phyloP scores from a whole-genome alignment of 1,140 invertebrate species.

The Apis dorsata region DNA sequence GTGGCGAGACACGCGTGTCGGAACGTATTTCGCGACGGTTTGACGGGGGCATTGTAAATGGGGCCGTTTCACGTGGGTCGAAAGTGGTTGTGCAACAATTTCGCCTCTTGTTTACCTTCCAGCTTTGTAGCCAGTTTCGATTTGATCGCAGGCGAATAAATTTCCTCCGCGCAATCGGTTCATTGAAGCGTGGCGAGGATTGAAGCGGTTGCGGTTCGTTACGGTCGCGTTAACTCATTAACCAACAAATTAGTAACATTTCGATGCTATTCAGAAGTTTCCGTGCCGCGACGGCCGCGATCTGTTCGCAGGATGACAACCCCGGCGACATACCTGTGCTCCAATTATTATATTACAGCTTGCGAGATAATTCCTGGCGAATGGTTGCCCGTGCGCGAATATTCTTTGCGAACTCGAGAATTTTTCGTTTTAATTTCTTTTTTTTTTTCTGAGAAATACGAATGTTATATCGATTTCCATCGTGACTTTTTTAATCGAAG shows the following conservation, averaged over 20 bases:
- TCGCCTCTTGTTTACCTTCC: constrained; percentile 33
- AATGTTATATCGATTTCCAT: too few species aligned
- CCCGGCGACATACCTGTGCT: not conserved
- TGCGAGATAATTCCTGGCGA: not conserved
- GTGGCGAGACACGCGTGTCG: not conserved
- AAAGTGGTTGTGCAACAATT: constrained; percentile 21
- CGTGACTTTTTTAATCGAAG: too few species aligned
- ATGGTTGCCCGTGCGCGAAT: not conserved
- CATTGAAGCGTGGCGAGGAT: constrained; percentile 34
- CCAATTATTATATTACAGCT: not conserved
- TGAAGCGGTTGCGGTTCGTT: constrained; percentile 41
- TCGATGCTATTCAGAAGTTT: constrained; percentile 43
- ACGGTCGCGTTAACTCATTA: constrained; percentile 61
- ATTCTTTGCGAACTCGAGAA: too few species aligned
- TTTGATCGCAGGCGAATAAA: constrained; percentile 3
- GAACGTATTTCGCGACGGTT: constrained; percentile 1
- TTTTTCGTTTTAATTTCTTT: too few species aligned
- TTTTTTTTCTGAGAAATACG: too few species aligned
- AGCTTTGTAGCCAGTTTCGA: constrained; percentile 26
- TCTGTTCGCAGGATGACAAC: not conserved
- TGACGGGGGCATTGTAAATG: constrained; percentile 13
- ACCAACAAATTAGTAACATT: constrained; percentile 64
- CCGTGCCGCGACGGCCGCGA: not conserved
- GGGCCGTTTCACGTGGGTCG: not conserved
- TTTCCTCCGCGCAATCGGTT: constrained; percentile 25